Evolutionary conservation across 2,797 vertebrate species (phyloP).

Genomic region (Brachymystax lenok): DNA sequence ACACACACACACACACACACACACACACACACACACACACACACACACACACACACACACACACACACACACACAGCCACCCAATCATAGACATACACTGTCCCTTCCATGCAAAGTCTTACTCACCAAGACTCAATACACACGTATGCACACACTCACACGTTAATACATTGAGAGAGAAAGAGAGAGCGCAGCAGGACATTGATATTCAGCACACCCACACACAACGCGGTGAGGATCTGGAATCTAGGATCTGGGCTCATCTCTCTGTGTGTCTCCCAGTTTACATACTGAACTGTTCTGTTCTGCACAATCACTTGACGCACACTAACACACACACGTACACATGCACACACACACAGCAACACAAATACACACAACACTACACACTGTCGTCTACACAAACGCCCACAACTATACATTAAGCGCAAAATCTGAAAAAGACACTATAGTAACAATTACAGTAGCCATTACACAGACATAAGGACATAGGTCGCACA

Average conservation of each 20-base stretch:
- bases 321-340: background rate
- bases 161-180: background rate
- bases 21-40: too few species aligned
- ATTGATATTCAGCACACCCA: slow-evolving; percentile 76
- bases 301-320: slow-evolving; percentile 43
- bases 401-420: too few species aligned
- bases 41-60: too few species aligned
- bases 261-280: slow-evolving; percentile 58
- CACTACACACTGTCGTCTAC: too few species aligned
- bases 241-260: slow-evolving; percentile 48
- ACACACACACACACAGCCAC: slow-evolving; percentile 26
- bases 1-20: too few species aligned
- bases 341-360: too few species aligned
- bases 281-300: slow-evolving; percentile 41
- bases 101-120: background rate
- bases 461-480: too few species aligned
- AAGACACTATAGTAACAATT: too few species aligned
- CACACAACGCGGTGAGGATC: slow-evolving; percentile 71
- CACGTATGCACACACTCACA: background rate
- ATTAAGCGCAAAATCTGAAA: too few species aligned
- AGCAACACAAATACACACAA: too few species aligned
- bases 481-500: too few species aligned
- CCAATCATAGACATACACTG: slow-evolving; percentile 23
- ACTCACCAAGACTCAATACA: slow-evolving; percentile 2
- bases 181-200: slow-evolving; percentile 64